Conservation (phyloP, 2,113 vertebrate genomes). For the Drymodes brunneopygia region DNA sequence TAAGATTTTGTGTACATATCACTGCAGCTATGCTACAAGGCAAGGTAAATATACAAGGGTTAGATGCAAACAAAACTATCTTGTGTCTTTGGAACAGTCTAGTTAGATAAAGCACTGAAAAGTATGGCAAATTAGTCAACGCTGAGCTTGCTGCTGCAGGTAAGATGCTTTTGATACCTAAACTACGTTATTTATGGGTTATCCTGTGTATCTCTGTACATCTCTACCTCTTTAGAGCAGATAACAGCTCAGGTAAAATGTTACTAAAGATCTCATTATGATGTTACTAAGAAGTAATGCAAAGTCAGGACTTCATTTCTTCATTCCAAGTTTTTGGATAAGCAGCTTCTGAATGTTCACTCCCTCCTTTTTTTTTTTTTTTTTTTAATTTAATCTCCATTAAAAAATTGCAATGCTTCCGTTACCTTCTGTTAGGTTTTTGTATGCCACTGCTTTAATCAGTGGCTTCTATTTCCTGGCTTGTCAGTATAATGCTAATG, state of each 20-base stretch:
- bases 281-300: not conserved
- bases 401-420: not conserved
- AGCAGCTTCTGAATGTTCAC: not conserved
- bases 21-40: not conserved
- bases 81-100: not conserved
- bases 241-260: not conserved
- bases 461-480: not conserved
- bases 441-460: not conserved
- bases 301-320: not conserved
- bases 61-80: not conserved
- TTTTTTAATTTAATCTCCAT: not conserved
- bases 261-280: not conserved
- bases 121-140: not conserved
- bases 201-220: not conserved
- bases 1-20: not conserved
- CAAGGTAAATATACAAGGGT: not conserved
- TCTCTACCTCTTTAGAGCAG: not conserved
- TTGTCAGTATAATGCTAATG: not conserved
- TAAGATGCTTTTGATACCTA: not conserved
- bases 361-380: fast-evolving
- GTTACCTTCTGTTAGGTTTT: not conserved
- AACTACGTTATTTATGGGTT: not conserved
- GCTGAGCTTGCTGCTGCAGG: not conserved
- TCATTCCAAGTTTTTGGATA: not conserved
- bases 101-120: not conserved